Percentiles rank a stretch among this genome's conserved stretches.
Conservation (phyloP, 2,888 invertebrate genomes). For the Galerucella pusilla region DNA sequence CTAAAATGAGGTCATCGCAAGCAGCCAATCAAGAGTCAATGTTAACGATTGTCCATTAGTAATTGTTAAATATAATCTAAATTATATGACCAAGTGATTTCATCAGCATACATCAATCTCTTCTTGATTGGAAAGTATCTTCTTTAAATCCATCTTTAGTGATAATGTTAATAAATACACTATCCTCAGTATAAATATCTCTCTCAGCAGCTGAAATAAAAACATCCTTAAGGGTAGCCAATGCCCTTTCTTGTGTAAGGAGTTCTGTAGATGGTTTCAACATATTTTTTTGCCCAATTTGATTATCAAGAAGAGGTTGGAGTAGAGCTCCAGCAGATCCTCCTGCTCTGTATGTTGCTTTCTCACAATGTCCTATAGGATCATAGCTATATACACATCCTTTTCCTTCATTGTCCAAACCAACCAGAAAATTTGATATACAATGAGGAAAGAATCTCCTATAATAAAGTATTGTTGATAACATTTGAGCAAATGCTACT, state of each 20-base stretch:
- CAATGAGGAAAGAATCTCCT: conserved; percentile 99
- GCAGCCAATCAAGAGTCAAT: too few species aligned
- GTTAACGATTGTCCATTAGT: too few species aligned
- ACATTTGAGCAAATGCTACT: conserved; percentile 93
- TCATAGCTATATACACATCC: conserved; percentile 97
- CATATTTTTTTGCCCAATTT: conserved; percentile 92
- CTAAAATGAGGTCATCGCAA: too few species aligned
- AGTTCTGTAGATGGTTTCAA: conserved; percentile 74
- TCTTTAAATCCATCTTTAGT: conserved; percentile 87
- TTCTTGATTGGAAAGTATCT: conserved; percentile 80
- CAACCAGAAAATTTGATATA: conserved; percentile 93
- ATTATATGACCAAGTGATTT: too few species aligned
- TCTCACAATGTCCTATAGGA: conserved; percentile 95
- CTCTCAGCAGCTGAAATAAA: conserved; percentile 98
- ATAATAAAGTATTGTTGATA: conserved; percentile 95
- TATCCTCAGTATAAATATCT: conserved; percentile 97
- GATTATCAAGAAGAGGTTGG: conserved; percentile 96
- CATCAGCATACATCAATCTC: too few species aligned
- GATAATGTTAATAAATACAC: conserved; percentile 85
- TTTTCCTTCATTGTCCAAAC: conserved; percentile 91
- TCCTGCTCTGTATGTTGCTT: conserved; percentile 84
- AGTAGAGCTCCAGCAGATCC: conserved; percentile 92
- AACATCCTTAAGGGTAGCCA: conserved; percentile 90
- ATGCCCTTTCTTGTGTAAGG: conserved; percentile 82
- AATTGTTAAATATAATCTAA: too few species aligned